phyloP scores from a whole-genome alignment of 1,140 invertebrate genomes.

The Nasonia vitripennis region DNA sequence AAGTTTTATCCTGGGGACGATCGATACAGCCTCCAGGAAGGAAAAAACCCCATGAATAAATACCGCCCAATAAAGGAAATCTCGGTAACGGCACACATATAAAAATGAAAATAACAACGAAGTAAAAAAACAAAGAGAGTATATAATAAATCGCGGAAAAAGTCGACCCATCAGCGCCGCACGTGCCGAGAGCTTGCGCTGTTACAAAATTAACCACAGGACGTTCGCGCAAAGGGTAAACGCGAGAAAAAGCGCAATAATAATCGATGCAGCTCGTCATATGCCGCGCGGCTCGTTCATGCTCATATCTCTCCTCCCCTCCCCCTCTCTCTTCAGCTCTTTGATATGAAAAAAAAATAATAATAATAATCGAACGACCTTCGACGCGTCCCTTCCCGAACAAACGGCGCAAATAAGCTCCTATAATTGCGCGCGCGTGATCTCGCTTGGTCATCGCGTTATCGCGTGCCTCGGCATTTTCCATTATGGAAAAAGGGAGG shows the following conservation, averaged over 20 bases:
- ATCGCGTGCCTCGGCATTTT: constrained; percentile 53
- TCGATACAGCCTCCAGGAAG: not conserved
- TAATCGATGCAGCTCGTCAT: not conserved
- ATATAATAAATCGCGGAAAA: not conserved
- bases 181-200: not conserved
- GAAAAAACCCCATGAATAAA: not conserved
- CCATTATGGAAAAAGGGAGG: constrained; percentile 53
- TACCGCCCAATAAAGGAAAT: no score
- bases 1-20: no score
- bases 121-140: not conserved
- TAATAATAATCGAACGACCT: constrained; percentile 17
- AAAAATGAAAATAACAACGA: not conserved
- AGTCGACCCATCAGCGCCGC: not conserved
- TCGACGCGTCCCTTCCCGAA: not conserved
- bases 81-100: no score
- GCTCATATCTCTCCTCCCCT: not conserved
- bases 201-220: constrained; percentile 20
- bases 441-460: not conserved
- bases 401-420: not conserved
- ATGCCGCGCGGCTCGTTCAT: not conserved
- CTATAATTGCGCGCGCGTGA: not conserved
- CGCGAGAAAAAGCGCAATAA: not conserved
- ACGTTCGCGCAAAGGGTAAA: not conserved
- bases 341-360: not conserved
- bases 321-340: not conserved